These are phyloP conservation scores for Chrysopa pallens DNA, from an alignment of 1,140 invertebrate species.

Conservation along the genomic window DNA sequence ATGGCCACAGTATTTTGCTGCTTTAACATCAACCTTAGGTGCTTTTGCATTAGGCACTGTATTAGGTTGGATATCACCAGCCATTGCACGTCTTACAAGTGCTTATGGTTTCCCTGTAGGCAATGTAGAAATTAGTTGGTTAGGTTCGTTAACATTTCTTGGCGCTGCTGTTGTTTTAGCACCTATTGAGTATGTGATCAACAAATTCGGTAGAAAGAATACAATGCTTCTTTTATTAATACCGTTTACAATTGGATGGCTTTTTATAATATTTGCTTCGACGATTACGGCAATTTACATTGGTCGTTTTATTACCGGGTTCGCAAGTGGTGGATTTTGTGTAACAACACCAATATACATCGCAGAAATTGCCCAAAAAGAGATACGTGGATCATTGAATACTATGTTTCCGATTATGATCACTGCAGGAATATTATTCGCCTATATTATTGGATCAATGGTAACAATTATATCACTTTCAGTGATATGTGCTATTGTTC, in stretches of 20 bases:
- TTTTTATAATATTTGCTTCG: conserved; percentile 46
- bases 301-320: conserved; percentile 55
- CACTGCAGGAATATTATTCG: conserved; percentile 49
- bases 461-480: conserved; percentile 50
- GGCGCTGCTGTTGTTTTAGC: conserved; percentile 54
- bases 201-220: conserved; percentile 52
- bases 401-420: conserved; percentile 63
- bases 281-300: conserved; percentile 46
- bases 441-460: conserved; percentile 50
- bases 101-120: conserved; percentile 33
- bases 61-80: conserved; percentile 61
- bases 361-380: conserved; percentile 60
- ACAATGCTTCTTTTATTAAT: conserved; percentile 50
- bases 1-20: too few relatives aligned
- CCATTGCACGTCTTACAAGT: conserved; percentile 28
- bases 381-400: conserved; percentile 57
- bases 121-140: conserved; percentile 41
- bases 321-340: conserved; percentile 55
- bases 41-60: conserved; percentile 32
- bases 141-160: conserved; percentile 47
- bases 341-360: conserved; percentile 63
- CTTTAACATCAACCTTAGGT: conserved; percentile 21
- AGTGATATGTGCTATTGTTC: conserved; percentile 34
- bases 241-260: conserved; percentile 60
- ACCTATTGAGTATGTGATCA: conserved; percentile 51